Conservation (phyloP, 2,888 invertebrate genomes). For the Gortyna flavago region DNA sequence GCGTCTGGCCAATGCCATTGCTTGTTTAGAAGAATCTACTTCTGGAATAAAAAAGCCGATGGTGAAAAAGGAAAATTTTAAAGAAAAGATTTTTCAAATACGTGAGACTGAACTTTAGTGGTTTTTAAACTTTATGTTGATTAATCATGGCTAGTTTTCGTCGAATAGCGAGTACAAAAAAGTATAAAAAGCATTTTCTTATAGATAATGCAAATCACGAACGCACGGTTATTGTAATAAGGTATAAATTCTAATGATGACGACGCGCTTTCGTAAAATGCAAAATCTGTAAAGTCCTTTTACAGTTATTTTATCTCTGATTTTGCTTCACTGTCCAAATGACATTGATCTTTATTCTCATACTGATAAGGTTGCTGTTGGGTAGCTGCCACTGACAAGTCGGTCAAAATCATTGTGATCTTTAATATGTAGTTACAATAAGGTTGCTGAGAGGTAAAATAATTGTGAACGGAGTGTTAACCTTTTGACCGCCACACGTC, state of each 20-base stretch:
- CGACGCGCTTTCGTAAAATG: neutral
- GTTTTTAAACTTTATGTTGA: slow-evolving; percentile 9
- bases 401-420: neutral
- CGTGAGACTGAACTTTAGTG: slow-evolving; percentile 86
- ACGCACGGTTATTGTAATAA: neutral
- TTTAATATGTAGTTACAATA: neutral
- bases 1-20: slow-evolving; percentile 75
- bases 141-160: neutral
- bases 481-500: no score
- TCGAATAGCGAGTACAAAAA: neutral
- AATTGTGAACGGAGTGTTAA: neutral
- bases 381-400: neutral
- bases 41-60: slow-evolving; percentile 77
- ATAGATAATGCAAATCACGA: neutral
- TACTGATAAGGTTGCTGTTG: neutral
- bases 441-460: neutral
- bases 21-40: slow-evolving; percentile 60
- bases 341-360: slow-evolving; percentile 1
- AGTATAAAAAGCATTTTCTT: neutral
- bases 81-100: slow-evolving; percentile 74
- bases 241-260: slow-evolving; percentile 9
- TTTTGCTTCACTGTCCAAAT: neutral
- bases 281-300: neutral
- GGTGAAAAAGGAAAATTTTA: slow-evolving; percentile 80
- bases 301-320: neutral